phyloP scores from a whole-genome alignment of 2,113 vertebrate species.

The Falcunculus frontatus region DNA sequence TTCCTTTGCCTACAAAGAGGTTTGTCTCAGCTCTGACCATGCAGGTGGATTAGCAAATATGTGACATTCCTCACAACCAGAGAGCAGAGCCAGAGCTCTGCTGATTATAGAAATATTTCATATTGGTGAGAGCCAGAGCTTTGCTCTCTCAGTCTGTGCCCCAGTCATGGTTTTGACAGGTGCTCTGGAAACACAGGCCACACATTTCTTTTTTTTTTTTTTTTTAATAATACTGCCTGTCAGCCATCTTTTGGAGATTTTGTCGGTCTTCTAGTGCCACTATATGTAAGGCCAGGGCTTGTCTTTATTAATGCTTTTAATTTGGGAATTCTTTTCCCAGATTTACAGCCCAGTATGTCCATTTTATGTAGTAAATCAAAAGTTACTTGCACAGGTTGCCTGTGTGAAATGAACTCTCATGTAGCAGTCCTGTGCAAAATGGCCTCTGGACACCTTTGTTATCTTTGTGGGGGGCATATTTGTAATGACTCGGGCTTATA shows the following conservation, averaged over 20 bases:
- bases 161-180: fast-evolving
- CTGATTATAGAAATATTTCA: not conserved
- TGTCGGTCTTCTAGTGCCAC: not conserved
- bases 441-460: not conserved
- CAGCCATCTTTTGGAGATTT: not conserved
- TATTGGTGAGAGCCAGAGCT: not conserved
- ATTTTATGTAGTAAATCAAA: not conserved
- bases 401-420: not conserved
- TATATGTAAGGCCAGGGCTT: not conserved
- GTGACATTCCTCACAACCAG: not conserved
- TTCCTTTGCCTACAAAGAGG: not conserved
- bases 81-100: not conserved
- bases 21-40: not conserved
- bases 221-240: not conserved
- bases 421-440: not conserved
- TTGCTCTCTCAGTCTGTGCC: not conserved
- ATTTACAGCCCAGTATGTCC: not conserved
- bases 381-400: not conserved
- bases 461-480: not conserved
- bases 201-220: not conserved
- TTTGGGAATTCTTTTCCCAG: not conserved
- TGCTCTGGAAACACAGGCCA: not conserved
- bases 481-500: not conserved
- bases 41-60: not conserved
- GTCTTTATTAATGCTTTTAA: not conserved